Conservation (phyloP, 2,888 invertebrate genomes). For the Drosophila phalerata region DNA sequence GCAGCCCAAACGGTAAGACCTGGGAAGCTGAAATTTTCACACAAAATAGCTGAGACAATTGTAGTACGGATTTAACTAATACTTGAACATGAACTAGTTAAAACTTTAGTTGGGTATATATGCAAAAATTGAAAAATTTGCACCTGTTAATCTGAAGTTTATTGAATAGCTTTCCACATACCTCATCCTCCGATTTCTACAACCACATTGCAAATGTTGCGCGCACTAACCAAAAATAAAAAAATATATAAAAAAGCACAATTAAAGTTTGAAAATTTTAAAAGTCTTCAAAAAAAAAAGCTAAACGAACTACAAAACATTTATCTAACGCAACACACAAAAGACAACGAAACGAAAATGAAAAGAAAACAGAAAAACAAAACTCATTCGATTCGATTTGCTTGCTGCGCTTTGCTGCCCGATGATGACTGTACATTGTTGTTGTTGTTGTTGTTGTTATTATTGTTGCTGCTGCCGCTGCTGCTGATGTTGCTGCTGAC, state of each 20-base stretch:
- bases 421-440: constrained; percentile 74
- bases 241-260: constrained; percentile 6
- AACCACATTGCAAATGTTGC: constrained; percentile 27
- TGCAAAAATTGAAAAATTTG: neutral
- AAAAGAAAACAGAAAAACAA: constrained; percentile 48
- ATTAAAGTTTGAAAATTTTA: neutral
- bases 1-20: no score
- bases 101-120: neutral
- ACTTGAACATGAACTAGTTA: neutral
- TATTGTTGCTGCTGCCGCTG: constrained; percentile 31
- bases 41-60: neutral
- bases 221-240: constrained; percentile 41
- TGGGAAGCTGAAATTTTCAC: no score
- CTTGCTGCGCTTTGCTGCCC: constrained; percentile 81
- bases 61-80: neutral
- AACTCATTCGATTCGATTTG: constrained; percentile 79
- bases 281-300: constrained; percentile 28
- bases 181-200: neutral
- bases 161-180: constrained; percentile 9
- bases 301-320: constrained; percentile 81
- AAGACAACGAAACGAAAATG: constrained; percentile 35
- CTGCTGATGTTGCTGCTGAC: constrained; percentile 29
- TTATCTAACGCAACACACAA: constrained; percentile 66
- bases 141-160: neutral
- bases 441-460: constrained; percentile 46